Evolutionary conservation across 2,797 vertebrate species (phyloP), one percentile per base, ranked within the genome.

Genomic region (Pseudocheirus occidentalis): DNA sequence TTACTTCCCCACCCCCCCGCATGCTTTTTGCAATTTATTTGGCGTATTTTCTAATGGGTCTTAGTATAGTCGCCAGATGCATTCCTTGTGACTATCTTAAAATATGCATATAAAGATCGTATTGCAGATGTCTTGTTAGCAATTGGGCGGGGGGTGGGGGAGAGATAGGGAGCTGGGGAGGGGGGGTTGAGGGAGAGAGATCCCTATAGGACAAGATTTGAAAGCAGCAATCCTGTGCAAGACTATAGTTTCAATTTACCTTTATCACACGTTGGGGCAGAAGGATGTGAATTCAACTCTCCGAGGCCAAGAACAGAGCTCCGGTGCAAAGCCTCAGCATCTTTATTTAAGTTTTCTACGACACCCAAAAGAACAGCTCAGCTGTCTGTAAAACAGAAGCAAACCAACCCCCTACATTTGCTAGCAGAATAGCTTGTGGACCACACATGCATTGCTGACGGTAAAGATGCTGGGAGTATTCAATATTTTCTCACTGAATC

Each of bases 381-480:
- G 46, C 96, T 94, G 87, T 94, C 50, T 31, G 91, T 92, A 96
- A 94, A 97, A 93, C 93, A 54, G 96, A 53, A 97, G 94, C 93
- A 95, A 97, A 91, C 46, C 91, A 94, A 94, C 94, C 62, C 92
- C 96, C 87, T 92, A 92, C 59, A 91, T 97, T 95, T 95, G 91
- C 91, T 96, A 93, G 90, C 46, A 5, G 54, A 94, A 95, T 93
- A 94, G 58, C 91, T 94, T 91, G 95, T 97, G 95, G 59, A 95
- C 94, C 95, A 95, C 98, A 97, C 91, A 98, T 98, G 98, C 95
- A 91, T 53, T 95, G 95, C 92, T 97, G 96, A 95, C 62, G 59
- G 93, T 95, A 95, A 95, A 96, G 91, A 95, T 11, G 93, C 53
- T 57, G 2, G 40, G 29, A 94, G 40, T 54, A 89, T 97, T 95